Conservation (phyloP, 2,888 invertebrate genomes). For the Tribolium freemani region DNA sequence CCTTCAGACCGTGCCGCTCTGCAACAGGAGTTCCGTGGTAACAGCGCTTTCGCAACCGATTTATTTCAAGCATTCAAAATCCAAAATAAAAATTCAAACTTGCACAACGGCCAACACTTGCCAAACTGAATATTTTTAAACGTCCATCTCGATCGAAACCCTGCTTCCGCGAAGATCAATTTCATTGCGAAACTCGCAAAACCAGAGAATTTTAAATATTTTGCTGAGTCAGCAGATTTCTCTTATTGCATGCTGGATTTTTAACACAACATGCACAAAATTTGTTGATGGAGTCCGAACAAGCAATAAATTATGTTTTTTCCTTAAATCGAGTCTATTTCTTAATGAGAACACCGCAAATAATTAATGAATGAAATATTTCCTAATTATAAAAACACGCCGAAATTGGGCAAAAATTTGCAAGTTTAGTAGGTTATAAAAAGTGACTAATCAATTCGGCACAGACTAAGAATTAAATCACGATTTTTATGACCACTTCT, state of each 20-base stretch:
- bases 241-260: neutral
- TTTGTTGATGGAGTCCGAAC: neutral
- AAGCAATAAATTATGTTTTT: neutral
- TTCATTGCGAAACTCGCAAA: neutral
- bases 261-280: neutral
- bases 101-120: slow-evolving; percentile 18
- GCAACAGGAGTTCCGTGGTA: slow-evolving; percentile 50
- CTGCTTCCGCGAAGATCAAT: slow-evolving; percentile 14
- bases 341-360: slow-evolving; percentile 5
- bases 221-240: neutral
- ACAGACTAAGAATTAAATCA: slow-evolving; percentile 7
- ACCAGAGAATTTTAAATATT: neutral
- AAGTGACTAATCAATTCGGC: slow-evolving; percentile 13
- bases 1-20: slow-evolving; percentile 94
- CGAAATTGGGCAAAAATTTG: slow-evolving; percentile 11
- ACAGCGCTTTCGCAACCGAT: slow-evolving; percentile 7
- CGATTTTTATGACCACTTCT: slow-evolving; percentile 2
- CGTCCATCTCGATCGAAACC: slow-evolving; percentile 8
- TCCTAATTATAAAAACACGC: slow-evolving; percentile 12
- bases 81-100: slow-evolving; percentile 17
- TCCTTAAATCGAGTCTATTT: neutral
- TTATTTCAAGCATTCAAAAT: slow-evolving; percentile 17
- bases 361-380: slow-evolving; percentile 14
- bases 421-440: slow-evolving; percentile 22
- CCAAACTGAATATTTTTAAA: slow-evolving; percentile 31